phyloP scores from a whole-genome alignment of 2,888 invertebrate genomes.

The Eupithecia centaureata region DNA sequence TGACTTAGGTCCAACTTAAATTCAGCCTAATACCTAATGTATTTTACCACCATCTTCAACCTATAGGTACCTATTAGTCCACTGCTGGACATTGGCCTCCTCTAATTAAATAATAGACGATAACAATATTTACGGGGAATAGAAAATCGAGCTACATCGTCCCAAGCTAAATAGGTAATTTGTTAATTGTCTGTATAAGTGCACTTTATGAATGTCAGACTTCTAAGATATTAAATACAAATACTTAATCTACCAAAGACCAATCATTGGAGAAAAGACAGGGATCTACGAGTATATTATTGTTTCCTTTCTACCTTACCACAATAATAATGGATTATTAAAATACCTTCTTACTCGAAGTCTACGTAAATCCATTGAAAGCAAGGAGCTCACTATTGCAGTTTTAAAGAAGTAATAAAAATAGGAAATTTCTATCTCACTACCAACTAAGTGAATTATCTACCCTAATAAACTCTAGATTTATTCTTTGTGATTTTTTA shows the following conservation, averaged over 20 bases:
- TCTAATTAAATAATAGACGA: too few relatives aligned
- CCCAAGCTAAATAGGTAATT: too few relatives aligned
- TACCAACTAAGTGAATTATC: slow-evolving; percentile 69
- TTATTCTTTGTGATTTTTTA: slow-evolving; percentile 89
- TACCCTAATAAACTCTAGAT: slow-evolving; percentile 86
- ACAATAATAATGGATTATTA: not conserved
- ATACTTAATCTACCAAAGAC: slow-evolving; percentile 66
- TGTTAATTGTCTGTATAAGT: too few relatives aligned
- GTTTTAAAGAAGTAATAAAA: slow-evolving; percentile 71
- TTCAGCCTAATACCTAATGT: too few relatives aligned
- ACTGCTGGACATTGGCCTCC: too few relatives aligned
- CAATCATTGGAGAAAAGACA: slow-evolving; percentile 79
- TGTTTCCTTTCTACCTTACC: slow-evolving; percentile 69
- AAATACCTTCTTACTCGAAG: not conserved
- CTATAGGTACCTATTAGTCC: too few relatives aligned
- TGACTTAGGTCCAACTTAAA: too few relatives aligned
- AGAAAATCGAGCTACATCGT: too few relatives aligned
- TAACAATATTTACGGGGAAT: too few relatives aligned
- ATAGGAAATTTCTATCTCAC: slow-evolving; percentile 57
- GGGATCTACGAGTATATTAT: slow-evolving; percentile 78
- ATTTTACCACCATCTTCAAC: too few relatives aligned
- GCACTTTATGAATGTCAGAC: not conserved
- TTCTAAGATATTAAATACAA: not conserved
- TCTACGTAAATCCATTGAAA: slow-evolving; percentile 42
- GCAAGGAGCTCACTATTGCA: slow-evolving; percentile 61